A percentile compares a stretch with the other conserved stretches of the same genome.
phyloP scores from a whole-genome alignment of 2,113 vertebrate species.

The Barbus barbus region DNA sequence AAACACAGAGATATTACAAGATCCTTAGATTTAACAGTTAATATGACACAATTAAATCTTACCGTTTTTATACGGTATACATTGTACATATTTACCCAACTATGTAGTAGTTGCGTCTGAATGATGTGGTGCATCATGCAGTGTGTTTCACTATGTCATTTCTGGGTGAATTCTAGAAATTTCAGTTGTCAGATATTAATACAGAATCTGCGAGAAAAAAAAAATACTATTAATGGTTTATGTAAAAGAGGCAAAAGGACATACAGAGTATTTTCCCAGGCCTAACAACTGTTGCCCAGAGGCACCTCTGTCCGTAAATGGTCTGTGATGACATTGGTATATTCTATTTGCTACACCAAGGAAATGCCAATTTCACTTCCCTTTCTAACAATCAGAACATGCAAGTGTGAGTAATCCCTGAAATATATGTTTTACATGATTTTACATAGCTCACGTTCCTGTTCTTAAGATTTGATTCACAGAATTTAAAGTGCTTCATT shows the following conservation, averaged over 20 bases:
- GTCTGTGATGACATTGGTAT: slow-evolving; percentile 58
- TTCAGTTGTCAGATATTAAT: not conserved
- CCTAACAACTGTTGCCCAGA: slow-evolving; percentile 53
- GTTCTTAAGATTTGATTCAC: not conserved
- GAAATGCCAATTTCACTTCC: slow-evolving; percentile 75
- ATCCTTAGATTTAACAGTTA: not conserved
- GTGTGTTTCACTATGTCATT: slow-evolving; percentile 26
- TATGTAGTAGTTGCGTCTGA: not conserved
- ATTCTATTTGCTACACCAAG: slow-evolving; percentile 52
- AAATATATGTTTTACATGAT: not conserved
- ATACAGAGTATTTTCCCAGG: slow-evolving; percentile 73
- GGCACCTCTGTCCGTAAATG: slow-evolving; percentile 73
- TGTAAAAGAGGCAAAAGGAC: slow-evolving; percentile 49
- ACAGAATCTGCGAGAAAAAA: not conserved
- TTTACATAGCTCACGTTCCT: not conserved
- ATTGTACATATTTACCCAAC: not conserved
- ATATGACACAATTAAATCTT: not conserved
- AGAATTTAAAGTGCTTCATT: not conserved
- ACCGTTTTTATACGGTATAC: not conserved
- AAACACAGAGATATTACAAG: not conserved
- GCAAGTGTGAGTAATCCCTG: not conserved
- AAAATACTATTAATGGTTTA: not conserved
- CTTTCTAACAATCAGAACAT: slow-evolving; percentile 56
- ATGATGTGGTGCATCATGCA: not conserved
- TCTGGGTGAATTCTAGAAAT: not conserved